These are phyloP conservation scores for Geotrypetes seraphini DNA, from an alignment of 2,797 vertebrate genomes.

Conservation along the genomic window DNA sequence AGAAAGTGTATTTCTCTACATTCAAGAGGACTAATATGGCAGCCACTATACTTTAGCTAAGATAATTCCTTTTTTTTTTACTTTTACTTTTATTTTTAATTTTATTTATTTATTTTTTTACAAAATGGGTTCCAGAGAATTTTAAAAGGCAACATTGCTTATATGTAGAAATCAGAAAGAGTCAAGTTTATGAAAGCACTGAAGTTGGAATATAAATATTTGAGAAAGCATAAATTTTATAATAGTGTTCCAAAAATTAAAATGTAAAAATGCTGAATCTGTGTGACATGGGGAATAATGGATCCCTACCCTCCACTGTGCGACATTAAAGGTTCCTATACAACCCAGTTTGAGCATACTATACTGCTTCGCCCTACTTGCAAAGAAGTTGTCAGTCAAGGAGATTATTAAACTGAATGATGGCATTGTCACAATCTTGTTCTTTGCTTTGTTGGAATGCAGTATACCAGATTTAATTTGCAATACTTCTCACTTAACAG, in stretches of 20 bases:
- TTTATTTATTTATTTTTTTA: conserved; percentile 55
- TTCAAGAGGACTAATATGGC: too few species aligned
- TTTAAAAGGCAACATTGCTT: conserved; percentile 75
- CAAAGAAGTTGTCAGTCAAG: conserved; percentile 98
- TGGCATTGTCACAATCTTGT: conserved; percentile 44
- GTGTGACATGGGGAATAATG: conserved; percentile 94
- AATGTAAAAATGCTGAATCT: conserved; percentile 72
- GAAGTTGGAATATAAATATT: conserved; percentile 68
- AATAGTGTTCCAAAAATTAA: too few species aligned
- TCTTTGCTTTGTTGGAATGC: conserved; percentile 52
- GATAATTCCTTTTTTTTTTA: too few species aligned
- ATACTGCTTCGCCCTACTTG: conserved; percentile 93
- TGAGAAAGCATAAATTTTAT: conserved; percentile 58
- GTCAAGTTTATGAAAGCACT: conserved; percentile 56
- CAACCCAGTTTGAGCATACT: conserved; percentile 97
- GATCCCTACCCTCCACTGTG: conserved; percentile 94
- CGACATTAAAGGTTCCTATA: conserved; percentile 96
- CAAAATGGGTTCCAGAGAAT: conserved; percentile 75
- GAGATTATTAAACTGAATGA: conserved; percentile 79
- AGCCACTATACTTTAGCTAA: too few species aligned
- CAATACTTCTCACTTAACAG: conserved; percentile 51
- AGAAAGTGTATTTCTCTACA: too few species aligned
- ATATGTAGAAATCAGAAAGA: conserved; percentile 55
- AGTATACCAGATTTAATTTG: conserved; percentile 44
- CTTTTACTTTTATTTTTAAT: too few species aligned